Base-by-base conservation (phyloP, 2,888 invertebrate genomes). In the Zhuqinia jingwanae region DNA sequence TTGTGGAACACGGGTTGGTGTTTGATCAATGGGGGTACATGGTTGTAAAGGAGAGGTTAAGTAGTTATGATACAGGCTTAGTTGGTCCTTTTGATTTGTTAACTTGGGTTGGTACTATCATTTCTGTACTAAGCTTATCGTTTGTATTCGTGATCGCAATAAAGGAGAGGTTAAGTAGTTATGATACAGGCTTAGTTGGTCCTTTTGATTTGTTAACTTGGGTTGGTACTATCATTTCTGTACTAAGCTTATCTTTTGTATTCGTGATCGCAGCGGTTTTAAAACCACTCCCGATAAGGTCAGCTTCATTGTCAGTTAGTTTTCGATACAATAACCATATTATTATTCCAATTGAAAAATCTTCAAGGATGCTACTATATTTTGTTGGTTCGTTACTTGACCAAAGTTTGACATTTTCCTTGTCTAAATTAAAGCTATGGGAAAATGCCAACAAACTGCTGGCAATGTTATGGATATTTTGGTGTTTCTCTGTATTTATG, bases 21-120 rank as follows among this genome's bases (percentile, higher is more conserved):
- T 78, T 79, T 30, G 85, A 85, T 27, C 47, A 60, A 22, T 85
- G 85, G 85, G 85, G 58, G 0, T 85, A 78, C 30, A 3, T 85
- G 0, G 73, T 85, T 2, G 70, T 22, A 0, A 70, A 73, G 3
- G 27, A 85, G 2, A 70, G 17, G 11, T 5, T 3, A 15, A 73
- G 45, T 1, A 47, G 2, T 2, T 73, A 78, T 27, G 25, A 78
- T 13, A 25, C 47, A 1, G 85, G 60, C n/a, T 25, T 85, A 20
- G 25, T 56, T 0, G 56, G 73, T 6, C 85, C 85, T 0, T 85
- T 85, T n/a, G 78, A 85, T 17, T 17, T 20, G 0, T 0, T 13
- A 15, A 70, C 47, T 11, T 85, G 85, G 85, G 78, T 50, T n/a
- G 36, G 77, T 13, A 36, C 30, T 17, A 2, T 63, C 1, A 1